Conservation (phyloP, 2,797 vertebrate genomes). For the Lithobates pipiens region DNA sequence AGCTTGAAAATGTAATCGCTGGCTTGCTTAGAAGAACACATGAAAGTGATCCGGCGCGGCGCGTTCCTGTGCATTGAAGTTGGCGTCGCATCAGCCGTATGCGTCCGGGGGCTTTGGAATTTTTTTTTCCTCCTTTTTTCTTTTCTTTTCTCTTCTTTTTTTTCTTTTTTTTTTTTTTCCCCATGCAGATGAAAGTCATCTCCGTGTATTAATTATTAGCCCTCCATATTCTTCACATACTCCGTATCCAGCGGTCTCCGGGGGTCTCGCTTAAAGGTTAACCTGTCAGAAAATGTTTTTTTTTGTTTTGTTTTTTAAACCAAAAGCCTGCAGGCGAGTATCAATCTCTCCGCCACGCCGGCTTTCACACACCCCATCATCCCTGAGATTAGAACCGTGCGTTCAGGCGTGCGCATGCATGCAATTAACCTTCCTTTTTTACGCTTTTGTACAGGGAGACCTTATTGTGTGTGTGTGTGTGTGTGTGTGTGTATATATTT, state of each 20-base stretch:
- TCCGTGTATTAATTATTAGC: background rate
- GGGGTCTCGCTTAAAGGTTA: background rate
- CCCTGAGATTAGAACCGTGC: conserved; percentile 2
- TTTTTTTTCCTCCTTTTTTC: too few species aligned
- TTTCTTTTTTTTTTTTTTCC: too few species aligned
- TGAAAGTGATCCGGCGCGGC: too few species aligned
- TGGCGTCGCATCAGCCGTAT: too few species aligned
- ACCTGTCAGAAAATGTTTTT: conserved; percentile 2
- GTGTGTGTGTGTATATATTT: too few species aligned
- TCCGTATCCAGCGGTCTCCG: background rate
- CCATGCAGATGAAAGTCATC: too few species aligned
- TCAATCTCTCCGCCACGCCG: background rate
- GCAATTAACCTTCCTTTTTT: conserved; percentile 7
- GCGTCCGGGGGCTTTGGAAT: too few species aligned
- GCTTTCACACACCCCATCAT: background rate
- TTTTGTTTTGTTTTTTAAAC: background rate
- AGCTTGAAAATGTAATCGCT: too few species aligned
- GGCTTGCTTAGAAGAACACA: too few species aligned
- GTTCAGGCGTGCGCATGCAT: background rate
- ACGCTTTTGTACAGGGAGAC: background rate
- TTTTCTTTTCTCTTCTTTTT: too few species aligned
- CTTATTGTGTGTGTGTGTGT: too few species aligned
- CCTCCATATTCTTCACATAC: background rate
- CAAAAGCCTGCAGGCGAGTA: background rate
- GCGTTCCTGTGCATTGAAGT: too few species aligned